Evolutionary conservation across 2,888 invertebrate genomes (phyloP).

Genomic region (Keiferia lycopersicella): DNA sequence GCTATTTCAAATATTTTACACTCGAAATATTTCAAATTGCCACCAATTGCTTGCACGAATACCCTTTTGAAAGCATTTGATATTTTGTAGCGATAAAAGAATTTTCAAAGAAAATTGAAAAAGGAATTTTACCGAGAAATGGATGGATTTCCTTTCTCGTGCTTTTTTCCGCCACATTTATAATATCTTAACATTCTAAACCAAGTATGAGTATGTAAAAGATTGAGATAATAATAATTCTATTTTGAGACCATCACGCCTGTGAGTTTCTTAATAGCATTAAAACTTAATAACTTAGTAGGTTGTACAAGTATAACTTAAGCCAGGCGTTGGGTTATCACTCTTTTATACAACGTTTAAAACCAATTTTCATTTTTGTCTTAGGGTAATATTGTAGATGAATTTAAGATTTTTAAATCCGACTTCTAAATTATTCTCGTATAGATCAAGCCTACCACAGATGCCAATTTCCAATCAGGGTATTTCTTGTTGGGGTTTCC

Average conservation of each 20-base stretch:
- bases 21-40: slow-evolving; percentile 6
- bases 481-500: too few relatives aligned
- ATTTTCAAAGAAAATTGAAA: background rate
- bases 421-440: too few relatives aligned
- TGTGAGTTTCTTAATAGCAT: slow-evolving; percentile 11
- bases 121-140: background rate
- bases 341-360: too few relatives aligned
- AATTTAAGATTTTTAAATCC: too few relatives aligned
- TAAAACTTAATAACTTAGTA: background rate
- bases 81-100: background rate
- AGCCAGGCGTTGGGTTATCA: slow-evolving; percentile 8
- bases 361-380: background rate
- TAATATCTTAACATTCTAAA: too few relatives aligned
- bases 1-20: slow-evolving; percentile 1
- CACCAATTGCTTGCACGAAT: background rate
- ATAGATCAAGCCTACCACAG: too few relatives aligned
- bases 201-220: too few relatives aligned
- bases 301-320: slow-evolving; percentile 3
- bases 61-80: background rate
- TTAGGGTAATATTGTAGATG: too few relatives aligned
- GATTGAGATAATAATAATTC: too few relatives aligned
- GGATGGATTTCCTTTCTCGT: too few relatives aligned
- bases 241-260: background rate
- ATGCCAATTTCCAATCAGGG: too few relatives aligned
- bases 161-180: too few relatives aligned